A percentile compares a stretch with the other conserved stretches of the same genome.
Conservation (phyloP, 2,797 vertebrate species). For the Enteromius anoplus region DNA sequence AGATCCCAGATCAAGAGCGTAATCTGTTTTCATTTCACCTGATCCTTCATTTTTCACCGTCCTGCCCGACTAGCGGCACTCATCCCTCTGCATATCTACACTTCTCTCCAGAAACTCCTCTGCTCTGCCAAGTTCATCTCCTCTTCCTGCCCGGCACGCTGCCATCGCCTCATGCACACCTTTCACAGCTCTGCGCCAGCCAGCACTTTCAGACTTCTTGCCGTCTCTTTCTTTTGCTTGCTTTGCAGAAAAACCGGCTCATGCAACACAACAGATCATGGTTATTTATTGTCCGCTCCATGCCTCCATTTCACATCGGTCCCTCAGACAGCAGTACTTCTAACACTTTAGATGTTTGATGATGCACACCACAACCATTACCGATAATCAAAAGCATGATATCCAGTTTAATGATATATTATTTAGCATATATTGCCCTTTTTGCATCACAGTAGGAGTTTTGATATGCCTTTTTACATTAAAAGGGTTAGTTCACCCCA, state of each 20-base stretch:
- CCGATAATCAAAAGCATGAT: neutral
- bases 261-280: conserved; percentile 34
- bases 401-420: neutral
- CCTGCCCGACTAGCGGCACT: conserved; percentile 34
- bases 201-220: conserved; percentile 36
- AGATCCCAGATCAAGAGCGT: neutral
- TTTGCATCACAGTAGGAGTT: neutral
- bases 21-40: neutral
- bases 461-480: no score
- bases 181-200: conserved; percentile 43
- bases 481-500: no score
- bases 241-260: conserved; percentile 35
- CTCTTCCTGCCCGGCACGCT: conserved; percentile 58
- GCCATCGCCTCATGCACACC: conserved; percentile 56
- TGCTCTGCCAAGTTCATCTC: conserved; percentile 58
- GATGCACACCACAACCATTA: neutral
- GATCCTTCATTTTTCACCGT: conserved; percentile 12
- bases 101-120: conserved; percentile 47
- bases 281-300: conserved; percentile 36
- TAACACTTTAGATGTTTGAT: neutral
- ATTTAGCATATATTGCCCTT: neutral
- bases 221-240: conserved; percentile 27
- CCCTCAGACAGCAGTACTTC: neutral
- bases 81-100: conserved; percentile 55
- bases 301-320: neutral